Conservation (phyloP, 1,140 invertebrate genomes). For the Dendroctonus valens region DNA sequence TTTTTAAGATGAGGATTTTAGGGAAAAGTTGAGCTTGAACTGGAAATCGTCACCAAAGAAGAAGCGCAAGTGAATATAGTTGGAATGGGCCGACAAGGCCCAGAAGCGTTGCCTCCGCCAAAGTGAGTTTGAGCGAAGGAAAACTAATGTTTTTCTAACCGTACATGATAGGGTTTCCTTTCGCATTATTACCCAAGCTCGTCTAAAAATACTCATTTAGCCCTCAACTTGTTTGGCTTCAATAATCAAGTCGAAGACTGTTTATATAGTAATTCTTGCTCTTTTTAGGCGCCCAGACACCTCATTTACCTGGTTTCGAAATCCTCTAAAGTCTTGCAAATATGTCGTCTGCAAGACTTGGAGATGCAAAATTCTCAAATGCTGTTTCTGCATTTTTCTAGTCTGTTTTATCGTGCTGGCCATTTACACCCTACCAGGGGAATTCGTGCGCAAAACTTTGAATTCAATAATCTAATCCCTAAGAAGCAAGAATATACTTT, state of each 20-base stretch:
- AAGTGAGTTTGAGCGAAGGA: constrained; percentile 52
- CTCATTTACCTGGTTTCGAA: constrained; percentile 61
- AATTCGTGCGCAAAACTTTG: constrained; percentile 54
- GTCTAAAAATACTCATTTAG: background rate
- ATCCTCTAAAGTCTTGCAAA: constrained; percentile 58
- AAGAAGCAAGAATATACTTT: constrained; percentile 6
- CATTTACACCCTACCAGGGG: constrained; percentile 57
- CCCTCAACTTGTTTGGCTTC: background rate
- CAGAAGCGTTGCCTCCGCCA: constrained; percentile 58
- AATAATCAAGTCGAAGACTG: background rate
- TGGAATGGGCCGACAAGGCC: constrained; percentile 60
- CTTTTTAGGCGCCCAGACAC: constrained; percentile 59
- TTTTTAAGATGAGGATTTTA: constrained; percentile 37
- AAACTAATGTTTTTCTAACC: background rate
- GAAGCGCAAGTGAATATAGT: constrained; percentile 61
- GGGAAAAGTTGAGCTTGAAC: constrained; percentile 66
- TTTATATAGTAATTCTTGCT: constrained; percentile 5
- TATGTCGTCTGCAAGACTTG: constrained; percentile 57
- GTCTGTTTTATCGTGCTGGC: constrained; percentile 48
- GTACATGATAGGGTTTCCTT: background rate
- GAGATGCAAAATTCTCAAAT: constrained; percentile 53
- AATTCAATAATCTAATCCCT: constrained; percentile 34
- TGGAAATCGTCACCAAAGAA: constrained; percentile 57
- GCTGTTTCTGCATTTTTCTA: constrained; percentile 47
- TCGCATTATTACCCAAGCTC: background rate